phyloP scores from a whole-genome alignment of 2,797 vertebrate genomes.

The Hipposideros larvatus region DNA sequence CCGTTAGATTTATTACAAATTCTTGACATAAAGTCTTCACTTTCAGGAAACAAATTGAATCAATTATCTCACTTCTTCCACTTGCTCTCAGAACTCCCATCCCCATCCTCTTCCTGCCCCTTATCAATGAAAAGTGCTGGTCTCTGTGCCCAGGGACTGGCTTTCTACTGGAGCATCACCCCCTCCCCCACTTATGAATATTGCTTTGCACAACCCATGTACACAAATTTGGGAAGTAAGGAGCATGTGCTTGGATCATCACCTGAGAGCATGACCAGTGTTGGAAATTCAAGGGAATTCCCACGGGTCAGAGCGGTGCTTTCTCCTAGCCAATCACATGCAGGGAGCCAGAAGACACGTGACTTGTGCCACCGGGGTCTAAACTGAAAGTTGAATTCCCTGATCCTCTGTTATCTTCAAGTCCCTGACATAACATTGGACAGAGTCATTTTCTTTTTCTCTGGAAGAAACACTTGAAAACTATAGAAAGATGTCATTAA shows the following conservation, averaged over 20 bases:
- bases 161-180: neutral
- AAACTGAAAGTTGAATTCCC: neutral
- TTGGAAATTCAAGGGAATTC: neutral
- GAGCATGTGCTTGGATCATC: neutral
- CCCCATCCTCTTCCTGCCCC: neutral
- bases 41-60: conserved; percentile 64
- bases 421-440: neutral
- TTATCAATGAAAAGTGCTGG: neutral
- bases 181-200: neutral
- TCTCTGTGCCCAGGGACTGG: neutral
- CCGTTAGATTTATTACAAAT: conserved; percentile 66
- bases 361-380: neutral
- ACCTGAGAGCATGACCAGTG: neutral
- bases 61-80: conserved; percentile 16
- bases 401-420: neutral
- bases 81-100: neutral
- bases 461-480: neutral
- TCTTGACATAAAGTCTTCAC: conserved; percentile 59
- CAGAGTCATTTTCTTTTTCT: neutral
- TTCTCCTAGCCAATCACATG: neutral
- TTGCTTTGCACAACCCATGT: neutral
- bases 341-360: neutral
- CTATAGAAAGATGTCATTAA: neutral
- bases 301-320: neutral
- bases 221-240: neutral